Percentiles rank a stretch among this genome's conserved stretches.
Evolutionary conservation across 2,113 vertebrate species (phyloP).

Genomic region (Salvelinus fontinalis): DNA sequence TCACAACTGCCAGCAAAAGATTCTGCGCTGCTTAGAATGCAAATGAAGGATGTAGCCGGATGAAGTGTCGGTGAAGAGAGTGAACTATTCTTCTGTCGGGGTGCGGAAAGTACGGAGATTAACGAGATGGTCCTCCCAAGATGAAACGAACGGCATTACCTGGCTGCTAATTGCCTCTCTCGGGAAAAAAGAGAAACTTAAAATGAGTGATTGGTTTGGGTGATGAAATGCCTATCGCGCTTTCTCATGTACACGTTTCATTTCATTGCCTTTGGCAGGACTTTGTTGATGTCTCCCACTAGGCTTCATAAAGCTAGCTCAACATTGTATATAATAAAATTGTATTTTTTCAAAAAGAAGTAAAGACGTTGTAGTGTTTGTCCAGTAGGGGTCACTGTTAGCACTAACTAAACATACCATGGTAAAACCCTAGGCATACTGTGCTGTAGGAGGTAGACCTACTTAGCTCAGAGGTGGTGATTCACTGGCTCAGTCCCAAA

Average conservation of each 20-base stretch:
- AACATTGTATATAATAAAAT: neutral
- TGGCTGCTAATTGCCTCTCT: conserved; percentile 66
- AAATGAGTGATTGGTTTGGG: neutral
- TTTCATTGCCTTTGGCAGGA: neutral
- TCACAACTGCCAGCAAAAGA: conserved; percentile 47
- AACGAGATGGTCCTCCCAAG: conserved; percentile 50
- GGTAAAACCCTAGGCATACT: too few species aligned
- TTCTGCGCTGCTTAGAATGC: conserved; percentile 50
- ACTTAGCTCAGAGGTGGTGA: too few species aligned
- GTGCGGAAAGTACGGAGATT: conserved; percentile 49
- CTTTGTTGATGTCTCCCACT: neutral
- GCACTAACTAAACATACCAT: too few species aligned
- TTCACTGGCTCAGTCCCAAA: too few species aligned
- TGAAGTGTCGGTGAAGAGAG: conserved; percentile 29
- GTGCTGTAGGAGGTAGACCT: too few species aligned
- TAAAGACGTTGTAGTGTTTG: neutral
- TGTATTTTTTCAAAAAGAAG: too few species aligned
- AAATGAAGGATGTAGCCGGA: conserved; percentile 62
- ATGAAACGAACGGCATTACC: conserved; percentile 54
- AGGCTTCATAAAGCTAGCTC: neutral
- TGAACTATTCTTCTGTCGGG: neutral
- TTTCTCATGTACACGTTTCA: neutral
- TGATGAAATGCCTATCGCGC: neutral
- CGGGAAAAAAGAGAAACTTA: conserved; percentile 35
- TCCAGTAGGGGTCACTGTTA: conserved; percentile 11